Evolutionary conservation across 2,797 vertebrate genomes (phyloP), one percentile per base, ranked within the genome.

Genomic region (Babyrousa celebensis): DNA sequence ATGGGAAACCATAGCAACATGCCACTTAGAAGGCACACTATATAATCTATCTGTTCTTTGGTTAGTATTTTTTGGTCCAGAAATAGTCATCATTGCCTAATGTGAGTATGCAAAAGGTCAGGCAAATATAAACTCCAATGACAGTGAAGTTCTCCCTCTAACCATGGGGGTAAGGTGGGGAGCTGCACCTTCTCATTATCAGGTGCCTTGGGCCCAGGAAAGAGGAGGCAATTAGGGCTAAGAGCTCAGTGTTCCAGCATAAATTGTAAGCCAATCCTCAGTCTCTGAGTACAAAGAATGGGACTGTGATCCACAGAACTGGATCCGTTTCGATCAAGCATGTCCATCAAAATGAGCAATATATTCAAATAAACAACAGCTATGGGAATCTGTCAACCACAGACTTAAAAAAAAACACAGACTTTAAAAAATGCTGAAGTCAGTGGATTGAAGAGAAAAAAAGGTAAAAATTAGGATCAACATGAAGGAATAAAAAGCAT

Each of bases 1-100:
- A 87, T 94, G 68, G 32, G 98, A 98, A 98, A 98, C 98, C 98
- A 98, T 98, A 97, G 98, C 98, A 98, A 98, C 98, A 97, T 96
- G 86, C 89, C 91, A 96, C 94, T 98, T 91, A 92, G 94, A 94
- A 98, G 97, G 92, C 98, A 96, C 74, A 56, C 95, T 97, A 91
- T 98, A 83, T 98, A 98, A 98, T 98, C 98, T 98, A 29, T 98
- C 96, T 98, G 97, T 98, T 98, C 97, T 98, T 98, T 96, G 97
- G 97, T 95, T 95, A 97, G 94, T 94, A 92, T 98, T 98, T 94
- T 98, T 95, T 92, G 87, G 95, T 96, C 97, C 96, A 97, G 97
- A 98, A 98, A 98, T 98, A 98, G 95, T 97, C 85, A 89, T 94
- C 1, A 0, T 93, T 97, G 98, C 97, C 90, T 96, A 97, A 98